Base-by-base conservation (phyloP, 2,113 vertebrate genomes). In the Larimichthys polyactis region DNA sequence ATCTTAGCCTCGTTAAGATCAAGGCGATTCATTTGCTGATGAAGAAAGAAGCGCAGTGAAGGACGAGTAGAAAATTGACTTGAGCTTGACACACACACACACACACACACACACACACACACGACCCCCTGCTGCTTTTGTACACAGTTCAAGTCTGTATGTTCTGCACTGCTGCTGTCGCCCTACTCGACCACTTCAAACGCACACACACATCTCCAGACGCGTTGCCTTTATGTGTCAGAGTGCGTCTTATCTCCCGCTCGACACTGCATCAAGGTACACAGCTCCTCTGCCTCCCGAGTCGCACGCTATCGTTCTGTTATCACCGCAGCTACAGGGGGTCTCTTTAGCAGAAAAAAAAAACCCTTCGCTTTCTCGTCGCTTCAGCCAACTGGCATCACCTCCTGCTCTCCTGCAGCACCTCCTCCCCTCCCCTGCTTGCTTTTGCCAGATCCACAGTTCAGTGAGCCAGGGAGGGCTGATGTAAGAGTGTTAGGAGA, bases 241-340 rank as follows among this genome's bases (percentile, higher is more conserved):
- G 75, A 60, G 79, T 70, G 68, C n/a, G 19, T 77, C 86, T 89
- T 90, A 93, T 93, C 89, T 91, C 62, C 19, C n/a, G 64, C 88
- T 81, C 82, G 78, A 79, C 87, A 68, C 78, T 36, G 71, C 85
- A 91, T 84, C 81, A 62, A 85, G 78, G 90, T 78, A 68, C 32
- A 43, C 75, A 5, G 68, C 85, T 83, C 77, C 60, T 81, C 72
- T 74, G 43, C 78, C 54, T 81, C 24, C 77, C 12, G 59, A 85
- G 78, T 84, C 84, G 64, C 78, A 81, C 81, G 71, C 78, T 70
- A 92, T 93, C 90, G 79, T 73, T 70, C 58, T 71, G 89, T 93
- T 91, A 93, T 95, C 92, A 24, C 74, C 66, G 75, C 82, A 79
- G 84, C 88, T 81, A 55, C 92, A 93, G 91, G 87, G 90, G 88